Conservation (phyloP, 2,113 vertebrate genomes). For the Paraplagusia blochii region DNA sequence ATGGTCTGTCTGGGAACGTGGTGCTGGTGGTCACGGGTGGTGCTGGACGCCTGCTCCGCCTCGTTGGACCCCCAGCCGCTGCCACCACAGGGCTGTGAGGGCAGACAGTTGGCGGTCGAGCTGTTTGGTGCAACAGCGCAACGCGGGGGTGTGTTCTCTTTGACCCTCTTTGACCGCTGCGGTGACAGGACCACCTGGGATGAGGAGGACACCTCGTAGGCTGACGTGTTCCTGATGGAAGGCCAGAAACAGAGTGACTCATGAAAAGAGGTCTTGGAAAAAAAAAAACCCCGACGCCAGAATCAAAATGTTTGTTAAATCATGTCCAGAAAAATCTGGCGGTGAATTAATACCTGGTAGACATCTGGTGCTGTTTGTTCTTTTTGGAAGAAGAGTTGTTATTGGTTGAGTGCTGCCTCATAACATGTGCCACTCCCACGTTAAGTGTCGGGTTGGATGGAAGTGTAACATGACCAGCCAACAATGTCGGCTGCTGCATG, state of each 20-base stretch:
- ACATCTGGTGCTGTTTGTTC: constrained; percentile 92
- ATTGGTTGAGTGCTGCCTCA: constrained; percentile 90
- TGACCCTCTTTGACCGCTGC: constrained; percentile 94
- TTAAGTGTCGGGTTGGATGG: constrained; percentile 93
- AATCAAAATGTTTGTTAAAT: constrained; percentile 1
- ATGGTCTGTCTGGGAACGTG: constrained; percentile 90
- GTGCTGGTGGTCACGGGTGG: constrained; percentile 80
- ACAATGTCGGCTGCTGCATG: constrained; percentile 95
- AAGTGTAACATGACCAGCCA: constrained; percentile 90
- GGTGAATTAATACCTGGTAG: constrained; percentile 77
- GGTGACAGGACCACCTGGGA: constrained; percentile 89
- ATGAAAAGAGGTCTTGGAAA: not conserved
- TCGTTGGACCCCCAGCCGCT: constrained; percentile 82
- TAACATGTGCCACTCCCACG: constrained; percentile 95
- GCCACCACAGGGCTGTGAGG: constrained; percentile 79
- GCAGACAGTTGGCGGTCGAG: constrained; percentile 78
- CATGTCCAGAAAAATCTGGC: not conserved
- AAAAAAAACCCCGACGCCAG: not conserved
- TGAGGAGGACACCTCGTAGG: constrained; percentile 92
- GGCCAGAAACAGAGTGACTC: constrained; percentile 2
- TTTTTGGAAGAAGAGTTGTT: constrained; percentile 86
- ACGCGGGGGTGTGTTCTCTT: constrained; percentile 96
- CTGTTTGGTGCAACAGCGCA: constrained; percentile 87
- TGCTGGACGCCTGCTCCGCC: constrained; percentile 81
- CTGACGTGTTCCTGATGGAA: constrained; percentile 82